Base-by-base conservation (phyloP, 2,797 vertebrate species). In the Girardinus metallicus region DNA sequence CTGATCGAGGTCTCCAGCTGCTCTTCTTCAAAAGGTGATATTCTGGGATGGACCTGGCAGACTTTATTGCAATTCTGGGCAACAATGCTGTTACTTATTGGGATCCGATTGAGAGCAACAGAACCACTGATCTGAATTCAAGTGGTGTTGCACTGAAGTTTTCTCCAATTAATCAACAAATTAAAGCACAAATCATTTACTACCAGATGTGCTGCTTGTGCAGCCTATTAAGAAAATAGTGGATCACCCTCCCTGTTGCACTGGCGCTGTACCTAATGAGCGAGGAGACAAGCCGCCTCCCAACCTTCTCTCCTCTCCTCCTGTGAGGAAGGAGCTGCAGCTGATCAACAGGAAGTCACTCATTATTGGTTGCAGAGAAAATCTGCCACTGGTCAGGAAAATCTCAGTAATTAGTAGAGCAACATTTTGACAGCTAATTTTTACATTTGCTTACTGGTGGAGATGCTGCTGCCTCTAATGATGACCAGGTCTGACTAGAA, bases 331-430 rank as follows among this genome's bases (percentile, higher is more conserved):
- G 49, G 23, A 75, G 49, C 81, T 36, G 74, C 75, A 5, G 76
- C 71, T 66, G 78, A 82, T 74, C 66, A 71, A 39, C 76, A 78
- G 73, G 29, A 83, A 85, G 72, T 79, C 46, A 86, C 39, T 88
- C 85, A 81, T 77, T 74, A 74, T 60, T 57, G 53, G 3, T 10
- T 57, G 10, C 9, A 57, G 53, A 44, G 60, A 57, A 55, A 49
- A 85, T 74, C 70, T 75, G 68, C 43, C 66, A 70, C 9, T 0
- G 21, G 44, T 81, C 82, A 23, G 43, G 60, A 64, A 46, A 73
- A 80, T 68, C 73, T 7, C 31, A 5, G 47, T 8, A 74, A 76
- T n/a, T 31, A 7, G 29, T 31, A 77, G n/a, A 77, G 18, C 34
- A 31, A 15, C 44, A 39, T 44, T 74, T 34, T 0, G 8, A 74